A percentile compares a stretch with the other conserved stretches of the same genome.
phyloP scores from a whole-genome alignment of 1,140 invertebrate species.

The Telenomus remus region DNA sequence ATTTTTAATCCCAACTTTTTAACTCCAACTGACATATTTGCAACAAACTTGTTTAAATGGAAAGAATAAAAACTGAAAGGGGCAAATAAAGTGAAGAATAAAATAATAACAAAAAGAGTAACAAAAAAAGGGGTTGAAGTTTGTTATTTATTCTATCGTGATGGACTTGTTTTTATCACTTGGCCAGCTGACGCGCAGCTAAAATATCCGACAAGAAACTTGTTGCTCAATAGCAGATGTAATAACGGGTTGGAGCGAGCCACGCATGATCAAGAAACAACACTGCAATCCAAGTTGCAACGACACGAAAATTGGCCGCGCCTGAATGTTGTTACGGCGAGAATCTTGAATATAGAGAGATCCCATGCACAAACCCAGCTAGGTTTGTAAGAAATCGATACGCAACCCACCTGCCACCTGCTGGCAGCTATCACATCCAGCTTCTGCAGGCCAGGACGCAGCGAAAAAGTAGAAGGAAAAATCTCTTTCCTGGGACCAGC shows the following conservation, averaged over 20 bases:
- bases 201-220: conserved; percentile 18
- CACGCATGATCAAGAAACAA: conserved; percentile 9
- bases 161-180: conserved; percentile 2
- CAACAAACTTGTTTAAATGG: too few species aligned
- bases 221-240: conserved; percentile 33
- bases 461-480: conserved; percentile 19
- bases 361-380: conserved; percentile 63
- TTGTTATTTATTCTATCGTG: too few species aligned
- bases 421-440: conserved; percentile 64
- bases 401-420: conserved; percentile 70
- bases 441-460: conserved; percentile 59
- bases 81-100: too few species aligned
- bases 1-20: too few species aligned
- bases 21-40: too few species aligned
- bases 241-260: conserved; percentile 1
- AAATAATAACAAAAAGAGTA: too few species aligned
- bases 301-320: conserved; percentile 17
- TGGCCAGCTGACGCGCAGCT: not conserved
- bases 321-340: conserved; percentile 36
- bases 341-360: conserved; percentile 47
- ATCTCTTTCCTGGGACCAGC: not conserved
- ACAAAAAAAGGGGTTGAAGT: too few species aligned
- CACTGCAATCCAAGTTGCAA: not conserved
- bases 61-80: too few species aligned
- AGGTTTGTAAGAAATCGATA: conserved; percentile 73